Evolutionary conservation across 2,113 vertebrate genomes (phyloP), one percentile per base, ranked within the genome.

Genomic region (Pachypanchax playfairii): DNA sequence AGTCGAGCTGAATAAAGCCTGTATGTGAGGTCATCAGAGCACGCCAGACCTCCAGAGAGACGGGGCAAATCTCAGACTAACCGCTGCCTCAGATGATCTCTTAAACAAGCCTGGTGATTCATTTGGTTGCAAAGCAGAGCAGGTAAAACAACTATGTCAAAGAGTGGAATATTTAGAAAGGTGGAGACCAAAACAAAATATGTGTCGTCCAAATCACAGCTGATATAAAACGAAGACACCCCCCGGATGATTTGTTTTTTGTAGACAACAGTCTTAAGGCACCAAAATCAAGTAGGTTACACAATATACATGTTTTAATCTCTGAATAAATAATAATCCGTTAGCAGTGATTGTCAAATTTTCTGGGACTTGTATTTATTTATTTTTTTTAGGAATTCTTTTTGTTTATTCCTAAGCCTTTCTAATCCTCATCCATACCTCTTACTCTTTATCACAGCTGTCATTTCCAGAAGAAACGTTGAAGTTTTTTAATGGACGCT

Each of bases 21-120:
- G 85, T 86, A 79, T 86, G 77, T 88, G 86, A 87, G 79, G 79
- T 88, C 86, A 87, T 73, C 77, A 66, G 70, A 78, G 65, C 52
- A 41, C 68, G 56, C 64, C 81, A 39, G 52, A 60, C 56, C 64
- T 62, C 42, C 49, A 62, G 53, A 73, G 49, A 60, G 70, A 52
- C 17, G 51, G 43, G 35, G 77, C 53, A 56, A 38, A 48, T 56
- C 66, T 64, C 33, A 62, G 55, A 48, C 48, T 63, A 26, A 48
- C 65, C 60, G n/a, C 77, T 18, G 73, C 51, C 46, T 83, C 73
- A 56, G 35, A 66, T 31, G 47, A 61, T 42, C 55, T 33, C 26
- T 17, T 5, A 66, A 64, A 53, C 56, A 35, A 60, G 17, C 8
- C 20, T 3, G 20, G 51, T 79, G 75, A 81, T 53, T 84, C 65